These are phyloP conservation scores for Poecile atricapillus DNA, from an alignment of 2,113 vertebrate species.

Conservation along the genomic window DNA sequence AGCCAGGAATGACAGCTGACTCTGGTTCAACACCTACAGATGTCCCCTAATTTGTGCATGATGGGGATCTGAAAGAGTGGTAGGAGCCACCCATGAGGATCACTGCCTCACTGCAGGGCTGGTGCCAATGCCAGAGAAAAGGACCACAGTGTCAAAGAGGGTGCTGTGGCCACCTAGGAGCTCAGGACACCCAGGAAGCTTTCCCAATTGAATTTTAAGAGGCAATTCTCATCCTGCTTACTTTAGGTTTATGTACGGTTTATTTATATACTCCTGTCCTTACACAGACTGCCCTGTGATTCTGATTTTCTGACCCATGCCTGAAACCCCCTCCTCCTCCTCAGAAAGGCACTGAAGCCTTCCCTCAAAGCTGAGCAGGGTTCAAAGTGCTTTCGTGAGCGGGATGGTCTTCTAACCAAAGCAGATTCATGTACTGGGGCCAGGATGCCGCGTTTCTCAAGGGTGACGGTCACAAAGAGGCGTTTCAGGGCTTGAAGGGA, in stretches of 20 bases:
- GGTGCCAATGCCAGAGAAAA: fast-evolving
- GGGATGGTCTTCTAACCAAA: neutral
- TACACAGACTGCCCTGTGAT: neutral
- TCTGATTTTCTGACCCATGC: conserved; percentile 17
- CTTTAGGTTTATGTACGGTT: conserved; percentile 34
- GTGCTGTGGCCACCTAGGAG: neutral
- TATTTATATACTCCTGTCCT: conserved; percentile 2
- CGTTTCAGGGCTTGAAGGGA: conserved; percentile 1
- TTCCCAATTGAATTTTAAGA: neutral
- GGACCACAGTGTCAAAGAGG: neutral
- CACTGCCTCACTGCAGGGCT: fast-evolving
- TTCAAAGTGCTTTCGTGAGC: neutral
- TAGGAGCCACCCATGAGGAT: neutral
- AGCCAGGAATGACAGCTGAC: neutral
- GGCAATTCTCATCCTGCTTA: conserved; percentile 14
- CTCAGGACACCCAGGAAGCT: conserved; percentile 21
- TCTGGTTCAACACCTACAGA: neutral
- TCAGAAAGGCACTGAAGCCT: neutral
- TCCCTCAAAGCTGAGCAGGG: neutral
- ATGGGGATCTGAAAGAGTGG: neutral
- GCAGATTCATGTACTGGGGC: conserved; percentile 3
- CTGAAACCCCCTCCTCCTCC: neutral
- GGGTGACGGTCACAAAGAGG: conserved; percentile 65
- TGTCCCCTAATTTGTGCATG: fast-evolving
- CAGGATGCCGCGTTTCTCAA: conserved; percentile 21